Conservation (phyloP, 2,113 vertebrate species). For the Seriola dumerili region DNA sequence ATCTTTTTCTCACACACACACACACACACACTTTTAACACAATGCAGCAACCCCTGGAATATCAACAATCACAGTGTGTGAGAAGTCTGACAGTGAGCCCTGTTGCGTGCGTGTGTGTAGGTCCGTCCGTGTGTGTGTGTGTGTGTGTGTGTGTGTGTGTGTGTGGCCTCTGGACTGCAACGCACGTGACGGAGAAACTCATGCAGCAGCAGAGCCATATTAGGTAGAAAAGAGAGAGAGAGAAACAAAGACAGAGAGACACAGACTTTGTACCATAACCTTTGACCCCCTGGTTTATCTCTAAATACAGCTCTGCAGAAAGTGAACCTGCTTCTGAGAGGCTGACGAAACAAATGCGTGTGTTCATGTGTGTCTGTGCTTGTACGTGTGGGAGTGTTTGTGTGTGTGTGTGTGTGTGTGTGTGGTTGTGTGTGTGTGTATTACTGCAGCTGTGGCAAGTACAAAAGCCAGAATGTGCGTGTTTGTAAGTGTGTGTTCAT, state of each 20-base stretch:
- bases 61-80: constrained; percentile 17
- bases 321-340: constrained; percentile 62
- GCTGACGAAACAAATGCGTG: constrained; percentile 32
- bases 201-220: constrained; percentile 70
- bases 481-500: constrained; percentile 35
- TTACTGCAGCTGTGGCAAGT: constrained; percentile 40
- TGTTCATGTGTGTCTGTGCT: constrained; percentile 9
- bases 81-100: constrained; percentile 11
- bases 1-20: not conserved
- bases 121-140: not conserved
- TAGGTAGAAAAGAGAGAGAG: constrained; percentile 65
- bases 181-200: constrained; percentile 59
- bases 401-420: constrained; percentile 14
- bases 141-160: constrained; percentile 26
- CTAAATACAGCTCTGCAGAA: constrained; percentile 52
- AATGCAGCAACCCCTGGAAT: constrained; percentile 10
- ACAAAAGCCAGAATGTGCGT: constrained; percentile 31
- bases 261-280: constrained; percentile 60
- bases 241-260: constrained; percentile 44
- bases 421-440: constrained; percentile 25
- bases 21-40: constrained; percentile 15
- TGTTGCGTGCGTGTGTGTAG: constrained; percentile 1
- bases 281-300: constrained; percentile 70
- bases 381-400: constrained; percentile 4
- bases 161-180: constrained; percentile 22